These are phyloP conservation scores for Raja brachyura DNA, from an alignment of 2,113 vertebrate species.

Conservation along the genomic window DNA sequence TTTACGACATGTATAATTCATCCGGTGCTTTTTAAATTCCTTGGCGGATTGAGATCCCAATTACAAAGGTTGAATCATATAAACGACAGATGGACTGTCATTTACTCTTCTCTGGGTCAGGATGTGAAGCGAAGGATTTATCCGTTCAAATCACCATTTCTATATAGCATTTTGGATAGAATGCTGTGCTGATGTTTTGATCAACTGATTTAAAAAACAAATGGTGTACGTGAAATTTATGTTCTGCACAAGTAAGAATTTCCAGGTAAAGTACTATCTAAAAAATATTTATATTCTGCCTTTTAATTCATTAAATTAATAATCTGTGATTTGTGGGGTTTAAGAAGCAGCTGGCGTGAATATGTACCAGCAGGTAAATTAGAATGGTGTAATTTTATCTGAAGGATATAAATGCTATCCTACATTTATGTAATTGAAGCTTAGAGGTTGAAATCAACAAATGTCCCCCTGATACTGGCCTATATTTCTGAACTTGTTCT, in stretches of 20 bases:
- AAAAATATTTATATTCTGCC: background rate
- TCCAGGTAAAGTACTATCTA: background rate
- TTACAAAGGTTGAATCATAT: constrained; percentile 12
- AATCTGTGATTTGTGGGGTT: background rate
- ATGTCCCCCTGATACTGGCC: background rate
- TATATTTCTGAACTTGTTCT: background rate
- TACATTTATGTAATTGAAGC: constrained; percentile 32
- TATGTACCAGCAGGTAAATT: constrained; percentile 2
- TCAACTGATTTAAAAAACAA: background rate
- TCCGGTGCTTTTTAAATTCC: constrained; percentile 23
- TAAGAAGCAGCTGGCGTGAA: background rate
- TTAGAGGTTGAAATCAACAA: background rate
- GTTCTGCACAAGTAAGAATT: background rate
- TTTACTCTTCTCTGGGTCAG: background rate
- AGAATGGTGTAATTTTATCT: constrained; percentile 33
- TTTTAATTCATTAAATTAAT: background rate
- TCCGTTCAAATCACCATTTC: background rate
- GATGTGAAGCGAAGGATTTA: constrained; percentile 7
- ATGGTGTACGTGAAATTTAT: too few species aligned
- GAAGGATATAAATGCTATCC: background rate
- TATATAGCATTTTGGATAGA: background rate
- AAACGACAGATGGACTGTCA: constrained; percentile 8
- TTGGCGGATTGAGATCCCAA: background rate
- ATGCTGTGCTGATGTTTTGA: background rate
- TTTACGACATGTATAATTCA: constrained; percentile 30